Percentiles rank a stretch among this genome's conserved stretches.
These are phyloP conservation scores for Vireo griseus DNA, from an alignment of 2,797 vertebrate genomes.

Conservation along the genomic window DNA sequence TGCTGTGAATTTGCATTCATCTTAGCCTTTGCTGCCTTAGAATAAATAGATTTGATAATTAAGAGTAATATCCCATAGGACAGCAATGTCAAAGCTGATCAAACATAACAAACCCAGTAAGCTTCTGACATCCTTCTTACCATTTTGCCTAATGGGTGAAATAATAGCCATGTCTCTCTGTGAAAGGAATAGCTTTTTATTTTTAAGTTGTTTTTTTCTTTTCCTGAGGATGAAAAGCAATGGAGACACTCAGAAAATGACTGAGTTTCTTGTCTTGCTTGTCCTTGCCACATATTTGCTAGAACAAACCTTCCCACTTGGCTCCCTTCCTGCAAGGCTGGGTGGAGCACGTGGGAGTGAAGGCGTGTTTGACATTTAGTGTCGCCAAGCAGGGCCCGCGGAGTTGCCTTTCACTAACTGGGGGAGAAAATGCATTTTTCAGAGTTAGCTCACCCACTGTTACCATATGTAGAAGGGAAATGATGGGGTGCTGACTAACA, in stretches of 20 bases:
- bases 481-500: conserved; percentile 69
- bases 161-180: background rate
- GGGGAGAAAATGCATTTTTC: conserved; percentile 35
- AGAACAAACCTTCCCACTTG: background rate
- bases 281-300: background rate
- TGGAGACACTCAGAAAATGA: background rate
- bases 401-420: conserved; percentile 14
- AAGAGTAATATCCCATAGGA: background rate
- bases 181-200: background rate
- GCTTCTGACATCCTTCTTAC: background rate
- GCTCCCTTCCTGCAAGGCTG: background rate
- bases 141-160: background rate
- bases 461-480: conserved; percentile 59
- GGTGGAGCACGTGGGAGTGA: background rate
- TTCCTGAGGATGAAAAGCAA: background rate
- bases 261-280: background rate
- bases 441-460: conserved; percentile 39
- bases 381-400: background rate
- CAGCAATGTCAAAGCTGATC: background rate
- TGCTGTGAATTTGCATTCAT: background rate
- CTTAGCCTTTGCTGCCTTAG: background rate
- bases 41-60: background rate
- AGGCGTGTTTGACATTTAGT: conserved; percentile 13
- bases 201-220: background rate
- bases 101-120: background rate